Evolutionary conservation across 2,888 invertebrate genomes (phyloP).

Genomic region (Ceriagrion tenellum): DNA sequence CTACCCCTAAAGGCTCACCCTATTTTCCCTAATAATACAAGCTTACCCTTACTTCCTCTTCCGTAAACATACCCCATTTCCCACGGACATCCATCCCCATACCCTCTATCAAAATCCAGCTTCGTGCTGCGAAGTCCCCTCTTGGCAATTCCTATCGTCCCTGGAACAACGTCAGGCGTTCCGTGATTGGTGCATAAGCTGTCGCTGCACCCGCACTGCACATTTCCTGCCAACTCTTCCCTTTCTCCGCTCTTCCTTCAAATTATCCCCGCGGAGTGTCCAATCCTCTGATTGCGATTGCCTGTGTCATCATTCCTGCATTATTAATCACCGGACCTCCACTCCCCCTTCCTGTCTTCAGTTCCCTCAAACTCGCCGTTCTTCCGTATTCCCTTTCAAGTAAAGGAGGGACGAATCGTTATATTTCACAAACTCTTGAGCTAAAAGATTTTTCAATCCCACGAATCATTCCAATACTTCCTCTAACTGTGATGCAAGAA

Average conservation of each 20-base stretch:
- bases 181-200: background rate
- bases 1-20: background rate
- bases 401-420: too few relatives aligned
- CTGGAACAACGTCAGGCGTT: background rate
- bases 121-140: background rate
- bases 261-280: background rate
- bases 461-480: too few relatives aligned
- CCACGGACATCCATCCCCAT: background rate
- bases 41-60: background rate
- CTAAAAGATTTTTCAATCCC: too few relatives aligned
- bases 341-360: background rate
- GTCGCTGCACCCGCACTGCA: background rate
- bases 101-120: background rate
- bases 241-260: background rate
- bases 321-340: background rate
- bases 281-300: background rate
- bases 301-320: conserved; percentile 25
- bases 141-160: background rate
- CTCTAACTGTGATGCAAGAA: too few relatives aligned
- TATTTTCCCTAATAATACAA: background rate
- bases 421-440: too few relatives aligned
- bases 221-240: background rate
- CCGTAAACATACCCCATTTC: background rate
- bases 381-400: background rate
- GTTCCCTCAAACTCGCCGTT: too few relatives aligned